A percentile compares a stretch with the other conserved stretches of the same genome.
phyloP scores from a whole-genome alignment of 2,888 invertebrate species.

The Eristalis tenax region DNA sequence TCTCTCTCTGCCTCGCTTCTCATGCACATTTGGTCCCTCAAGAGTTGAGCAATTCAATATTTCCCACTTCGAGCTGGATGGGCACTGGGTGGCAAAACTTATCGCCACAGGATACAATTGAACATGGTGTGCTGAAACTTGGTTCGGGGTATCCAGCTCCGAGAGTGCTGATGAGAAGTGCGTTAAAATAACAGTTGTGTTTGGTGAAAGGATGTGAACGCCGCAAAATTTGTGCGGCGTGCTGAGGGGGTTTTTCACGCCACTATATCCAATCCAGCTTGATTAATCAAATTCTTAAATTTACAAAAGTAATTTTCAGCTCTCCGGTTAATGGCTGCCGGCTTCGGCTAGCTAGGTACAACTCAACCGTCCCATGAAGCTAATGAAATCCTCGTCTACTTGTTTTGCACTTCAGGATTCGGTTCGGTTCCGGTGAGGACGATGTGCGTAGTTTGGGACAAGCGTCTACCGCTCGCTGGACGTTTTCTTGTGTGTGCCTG shows the following conservation, averaged over 20 bases:
- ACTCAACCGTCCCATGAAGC: neutral
- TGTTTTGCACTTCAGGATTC: neutral
- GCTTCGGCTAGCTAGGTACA: constrained; percentile 8
- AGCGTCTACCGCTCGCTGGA: neutral
- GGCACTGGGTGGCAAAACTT: constrained; percentile 25
- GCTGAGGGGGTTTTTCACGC: neutral
- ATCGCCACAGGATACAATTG: constrained; percentile 58
- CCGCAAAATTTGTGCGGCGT: no score
- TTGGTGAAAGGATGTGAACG: neutral
- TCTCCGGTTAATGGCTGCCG: constrained; percentile 13
- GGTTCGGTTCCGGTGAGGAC: neutral
- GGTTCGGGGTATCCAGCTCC: constrained; percentile 24
- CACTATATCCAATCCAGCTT: constrained; percentile 17
- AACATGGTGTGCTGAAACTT: constrained; percentile 32
- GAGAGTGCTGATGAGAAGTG: constrained; percentile 39
- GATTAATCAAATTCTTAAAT: constrained; percentile 35
- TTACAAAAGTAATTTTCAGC: constrained; percentile 15
- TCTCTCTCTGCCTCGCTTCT: constrained; percentile 28
- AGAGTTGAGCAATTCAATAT: constrained; percentile 63
- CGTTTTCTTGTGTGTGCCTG: neutral
- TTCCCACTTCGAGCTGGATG: constrained; percentile 28
- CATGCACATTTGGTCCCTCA: constrained; percentile 52
- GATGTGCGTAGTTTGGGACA: neutral
- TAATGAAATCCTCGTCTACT: neutral
- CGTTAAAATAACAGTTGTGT: constrained; percentile 52